Evolutionary conservation across 2,888 invertebrate species (phyloP).

Genomic region (Panopea generosa): DNA sequence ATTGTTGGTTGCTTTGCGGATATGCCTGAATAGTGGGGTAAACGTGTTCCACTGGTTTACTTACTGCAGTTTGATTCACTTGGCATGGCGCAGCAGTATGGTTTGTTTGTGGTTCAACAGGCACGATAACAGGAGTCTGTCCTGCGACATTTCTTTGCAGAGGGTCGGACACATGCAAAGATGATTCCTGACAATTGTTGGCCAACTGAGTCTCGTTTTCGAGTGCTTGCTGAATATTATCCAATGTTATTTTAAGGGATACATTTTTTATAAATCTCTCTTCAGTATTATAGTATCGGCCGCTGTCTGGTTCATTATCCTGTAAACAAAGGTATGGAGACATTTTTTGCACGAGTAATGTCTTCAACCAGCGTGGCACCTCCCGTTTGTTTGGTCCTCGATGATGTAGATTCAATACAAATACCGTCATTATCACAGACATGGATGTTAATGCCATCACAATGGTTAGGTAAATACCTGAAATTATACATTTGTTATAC

Average conservation of each 20-base stretch:
- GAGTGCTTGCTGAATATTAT: conserved; percentile 84
- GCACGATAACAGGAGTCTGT: conserved; percentile 9
- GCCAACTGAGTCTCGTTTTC: conserved; percentile 80
- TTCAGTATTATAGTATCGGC: conserved; percentile 53
- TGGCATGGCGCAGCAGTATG: not conserved
- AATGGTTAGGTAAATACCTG: conserved; percentile 87
- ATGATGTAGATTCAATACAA: conserved; percentile 88
- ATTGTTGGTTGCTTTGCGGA: conserved; percentile 12
- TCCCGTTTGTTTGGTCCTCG: conserved; percentile 86
- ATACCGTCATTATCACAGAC: conserved; percentile 87
- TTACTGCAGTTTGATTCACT: not conserved
- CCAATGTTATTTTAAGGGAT: conserved; percentile 83
- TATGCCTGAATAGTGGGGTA: conserved; percentile 23
- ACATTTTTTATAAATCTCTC: conserved; percentile 78
- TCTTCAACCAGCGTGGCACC: conserved; percentile 86
- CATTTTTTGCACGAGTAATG: conserved; percentile 74
- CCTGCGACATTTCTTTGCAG: too few species aligned
- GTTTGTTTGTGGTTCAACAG: not conserved
- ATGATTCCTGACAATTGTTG: not conserved
- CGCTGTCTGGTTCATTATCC: conserved; percentile 27
- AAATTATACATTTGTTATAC: too few species aligned
- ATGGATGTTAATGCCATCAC: conserved; percentile 88
- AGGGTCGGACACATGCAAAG: too few species aligned
- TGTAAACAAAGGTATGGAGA: conserved; percentile 61
- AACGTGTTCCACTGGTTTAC: conserved; percentile 18